Evolutionary conservation across 2,888 invertebrate genomes (phyloP).

Genomic region (Stramonita haemastoma): DNA sequence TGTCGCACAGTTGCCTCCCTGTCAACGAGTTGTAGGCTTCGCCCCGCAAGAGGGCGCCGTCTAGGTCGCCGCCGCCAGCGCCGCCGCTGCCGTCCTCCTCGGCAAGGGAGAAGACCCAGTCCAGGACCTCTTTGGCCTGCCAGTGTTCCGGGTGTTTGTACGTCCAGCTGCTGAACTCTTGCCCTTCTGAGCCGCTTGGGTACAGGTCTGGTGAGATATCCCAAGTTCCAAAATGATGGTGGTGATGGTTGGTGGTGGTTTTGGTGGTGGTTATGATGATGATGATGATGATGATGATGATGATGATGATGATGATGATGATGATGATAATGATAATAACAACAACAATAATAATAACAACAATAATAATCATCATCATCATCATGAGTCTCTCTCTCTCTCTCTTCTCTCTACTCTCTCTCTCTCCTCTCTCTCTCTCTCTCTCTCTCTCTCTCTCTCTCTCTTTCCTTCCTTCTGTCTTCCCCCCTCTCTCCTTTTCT

Average conservation of each 20-base stretch:
- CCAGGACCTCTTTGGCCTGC: slow-evolving; percentile 63
- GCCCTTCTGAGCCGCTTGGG: slow-evolving; percentile 33
- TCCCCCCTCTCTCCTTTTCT: too few relatives aligned
- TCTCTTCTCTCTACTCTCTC: neutral
- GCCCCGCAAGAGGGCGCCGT: slow-evolving; percentile 59
- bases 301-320: too few relatives aligned
- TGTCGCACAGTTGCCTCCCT: slow-evolving; percentile 60
- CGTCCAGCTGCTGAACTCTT: slow-evolving; percentile 60
- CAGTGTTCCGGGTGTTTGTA: slow-evolving; percentile 66
- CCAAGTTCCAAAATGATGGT: too few relatives aligned
- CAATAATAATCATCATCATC: too few relatives aligned
- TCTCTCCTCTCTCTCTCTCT: neutral
- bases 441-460: neutral
- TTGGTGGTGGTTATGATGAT: too few relatives aligned
- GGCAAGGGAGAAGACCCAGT: slow-evolving; percentile 66
- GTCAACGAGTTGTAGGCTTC: slow-evolving; percentile 63
- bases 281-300: too few relatives aligned
- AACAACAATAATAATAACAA: too few relatives aligned
- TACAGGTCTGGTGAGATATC: slow-evolving; percentile 5
- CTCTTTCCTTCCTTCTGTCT: neutral
- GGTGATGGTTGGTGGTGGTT: too few relatives aligned
- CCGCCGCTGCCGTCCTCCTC: slow-evolving; percentile 52
- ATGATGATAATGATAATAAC: too few relatives aligned
- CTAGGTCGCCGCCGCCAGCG: slow-evolving; percentile 52
- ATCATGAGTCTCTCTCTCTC: neutral